These are phyloP conservation scores for Oreohelix idahoensis DNA, from an alignment of 1,140 invertebrate genomes.

Conservation along the genomic window DNA sequence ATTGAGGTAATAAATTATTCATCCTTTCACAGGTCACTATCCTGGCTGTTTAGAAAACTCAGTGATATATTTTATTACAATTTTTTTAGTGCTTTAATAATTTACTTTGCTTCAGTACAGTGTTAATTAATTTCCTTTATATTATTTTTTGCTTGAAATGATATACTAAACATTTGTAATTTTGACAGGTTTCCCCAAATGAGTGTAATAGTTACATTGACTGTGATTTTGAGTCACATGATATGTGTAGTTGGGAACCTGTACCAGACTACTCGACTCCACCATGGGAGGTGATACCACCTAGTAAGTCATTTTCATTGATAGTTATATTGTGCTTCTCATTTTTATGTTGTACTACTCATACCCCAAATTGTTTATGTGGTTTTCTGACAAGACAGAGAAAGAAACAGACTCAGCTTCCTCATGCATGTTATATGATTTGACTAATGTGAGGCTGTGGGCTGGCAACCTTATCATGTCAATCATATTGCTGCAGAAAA, in stretches of 20 bases:
- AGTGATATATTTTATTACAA: background rate
- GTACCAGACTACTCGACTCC: conserved; percentile 52
- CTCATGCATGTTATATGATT: too few species aligned
- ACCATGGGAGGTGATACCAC: conserved; percentile 61
- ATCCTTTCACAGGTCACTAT: background rate
- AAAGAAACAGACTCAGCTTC: too few species aligned
- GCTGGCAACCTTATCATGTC: too few species aligned
- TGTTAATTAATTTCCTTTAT: background rate
- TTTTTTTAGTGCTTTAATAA: background rate
- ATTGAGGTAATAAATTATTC: conserved; percentile 21
- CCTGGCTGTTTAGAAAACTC: background rate
- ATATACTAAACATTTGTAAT: conserved; percentile 61
- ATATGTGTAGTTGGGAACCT: conserved; percentile 63
- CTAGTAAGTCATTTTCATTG: conserved; percentile 53
- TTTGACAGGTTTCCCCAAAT: conserved; percentile 47
- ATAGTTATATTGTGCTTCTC: background rate
- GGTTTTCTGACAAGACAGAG: too few species aligned
- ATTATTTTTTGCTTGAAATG: conserved; percentile 40
- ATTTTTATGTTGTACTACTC: background rate
- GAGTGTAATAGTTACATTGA: conserved; percentile 51
- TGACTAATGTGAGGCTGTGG: too few species aligned
- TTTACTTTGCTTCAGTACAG: background rate
- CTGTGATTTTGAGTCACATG: conserved; percentile 68
- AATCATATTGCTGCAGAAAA: too few species aligned
- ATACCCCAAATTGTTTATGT: background rate